Evolutionary conservation across 2,888 invertebrate genomes (phyloP), one percentile per base, ranked within the genome.

Genomic region (Tribolium freemani): DNA sequence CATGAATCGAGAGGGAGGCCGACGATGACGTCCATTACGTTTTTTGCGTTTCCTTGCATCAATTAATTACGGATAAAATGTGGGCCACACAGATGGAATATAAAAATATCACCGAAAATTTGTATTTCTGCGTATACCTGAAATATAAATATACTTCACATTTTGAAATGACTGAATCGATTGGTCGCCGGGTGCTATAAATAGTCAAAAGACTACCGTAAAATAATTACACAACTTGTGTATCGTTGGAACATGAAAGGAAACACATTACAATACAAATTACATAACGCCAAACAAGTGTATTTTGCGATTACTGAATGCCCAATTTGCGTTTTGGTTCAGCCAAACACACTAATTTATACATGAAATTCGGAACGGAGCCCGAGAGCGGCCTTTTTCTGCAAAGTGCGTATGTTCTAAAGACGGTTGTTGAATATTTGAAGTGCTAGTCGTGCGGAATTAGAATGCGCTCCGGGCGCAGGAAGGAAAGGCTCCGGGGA

Each of bases 381-480:
- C 38, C 13, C 6, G 38, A 38, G 38, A 45, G 10, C 13, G 8
- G 9, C 51, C 56, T 71, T 71, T 71, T 71, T 64, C 51, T n/a
- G 61, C 44, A 53, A 51, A 70, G 56, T 71, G 57, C 70, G 56
- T 69, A 61, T 56, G 56, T 31, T 64, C 46, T 70, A 70, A 70
- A 70, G 57, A 64, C 57, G 64, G 51, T 6, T 71, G 70, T 57
- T 71, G 64, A 71, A 71, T 71, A 71, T 71, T 71, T 71, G 50
- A 71, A 31, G 64, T 48, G 11, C 44, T 57, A 71, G 64, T 64
- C 64, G 64, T 31, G 51, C 51, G 50, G 64, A 63, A 64, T 64
- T 56, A 69, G 38, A 69, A 54, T 53, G 38, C 45, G 31, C 45
- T 21, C 20, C 54, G n/a, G 53, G n/a, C 11, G 8, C 16, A 11